phyloP scores from a whole-genome alignment of 2,888 invertebrate genomes.

The Cantharis nigra region DNA sequence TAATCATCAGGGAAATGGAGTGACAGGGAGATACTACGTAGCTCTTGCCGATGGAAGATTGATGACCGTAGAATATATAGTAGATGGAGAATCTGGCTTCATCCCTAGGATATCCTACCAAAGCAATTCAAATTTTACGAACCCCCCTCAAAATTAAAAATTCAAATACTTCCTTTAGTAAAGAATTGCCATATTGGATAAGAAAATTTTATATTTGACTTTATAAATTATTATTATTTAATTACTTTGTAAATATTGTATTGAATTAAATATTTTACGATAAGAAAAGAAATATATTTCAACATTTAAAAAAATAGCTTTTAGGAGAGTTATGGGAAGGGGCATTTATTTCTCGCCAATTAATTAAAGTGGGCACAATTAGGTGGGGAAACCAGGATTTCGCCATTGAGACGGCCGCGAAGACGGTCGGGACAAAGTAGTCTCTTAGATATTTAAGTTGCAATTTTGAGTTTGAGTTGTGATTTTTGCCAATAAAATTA shows the following conservation, averaged over 20 bases:
- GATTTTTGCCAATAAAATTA: too few relatives aligned
- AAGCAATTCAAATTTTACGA: constrained; percentile 35
- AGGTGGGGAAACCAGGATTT: too few relatives aligned
- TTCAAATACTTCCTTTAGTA: not conserved
- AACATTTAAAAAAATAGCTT: too few relatives aligned
- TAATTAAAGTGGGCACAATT: too few relatives aligned
- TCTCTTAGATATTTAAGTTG: too few relatives aligned
- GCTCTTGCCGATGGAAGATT: constrained; percentile 71
- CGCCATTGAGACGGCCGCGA: too few relatives aligned
- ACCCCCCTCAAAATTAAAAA: not conserved
- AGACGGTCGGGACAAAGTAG: too few relatives aligned
- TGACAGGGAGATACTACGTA: constrained; percentile 70
- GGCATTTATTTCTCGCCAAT: too few relatives aligned
- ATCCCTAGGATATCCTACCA: constrained; percentile 71
- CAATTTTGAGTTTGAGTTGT: too few relatives aligned
- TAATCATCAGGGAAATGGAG: constrained; percentile 62
- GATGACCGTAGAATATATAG: constrained; percentile 74
- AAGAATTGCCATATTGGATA: not conserved
- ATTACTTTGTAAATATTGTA: not conserved
- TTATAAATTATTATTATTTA: not conserved
- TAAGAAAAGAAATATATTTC: too few relatives aligned
- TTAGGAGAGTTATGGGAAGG: too few relatives aligned
- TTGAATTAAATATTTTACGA: not conserved
- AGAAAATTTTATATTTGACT: not conserved
- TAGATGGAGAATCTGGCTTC: constrained; percentile 73